Evolutionary conservation across 2,888 invertebrate genomes (phyloP).

Genomic region (Ochropleura leucogaster): DNA sequence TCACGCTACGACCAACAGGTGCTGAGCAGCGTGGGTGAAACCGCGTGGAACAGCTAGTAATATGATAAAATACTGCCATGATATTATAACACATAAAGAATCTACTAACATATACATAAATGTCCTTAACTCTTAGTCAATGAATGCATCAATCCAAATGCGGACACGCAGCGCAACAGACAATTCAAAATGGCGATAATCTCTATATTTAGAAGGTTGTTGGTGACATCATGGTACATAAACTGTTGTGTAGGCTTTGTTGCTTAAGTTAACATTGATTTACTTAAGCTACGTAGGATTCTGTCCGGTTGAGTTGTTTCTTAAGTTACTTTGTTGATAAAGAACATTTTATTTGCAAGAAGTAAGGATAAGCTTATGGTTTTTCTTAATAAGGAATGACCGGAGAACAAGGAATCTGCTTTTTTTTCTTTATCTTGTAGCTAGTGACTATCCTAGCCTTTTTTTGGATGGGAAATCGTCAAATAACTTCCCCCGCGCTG

Average conservation of each 20-base stretch:
- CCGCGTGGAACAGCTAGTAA: no score
- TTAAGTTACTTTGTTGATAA: not conserved
- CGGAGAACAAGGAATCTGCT: not conserved
- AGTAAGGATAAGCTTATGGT: not conserved
- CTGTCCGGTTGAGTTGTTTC: constrained; percentile 3
- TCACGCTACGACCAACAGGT: no score
- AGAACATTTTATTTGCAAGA: not conserved
- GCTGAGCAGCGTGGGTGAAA: no score
- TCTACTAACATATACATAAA: not conserved
- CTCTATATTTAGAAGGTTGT: constrained; percentile 47
- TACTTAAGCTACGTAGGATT: constrained; percentile 8
- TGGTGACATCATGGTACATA: constrained; percentile 56
- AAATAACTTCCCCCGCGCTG: no score
- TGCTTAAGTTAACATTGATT: constrained; percentile 29
- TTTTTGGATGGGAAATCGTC: no score
- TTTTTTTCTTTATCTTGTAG: no score
- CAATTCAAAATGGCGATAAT: constrained; percentile 50
- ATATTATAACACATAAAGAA: not conserved
- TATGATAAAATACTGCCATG: not conserved
- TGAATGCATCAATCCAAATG: constrained; percentile 38
- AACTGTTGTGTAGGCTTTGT: constrained; percentile 46
- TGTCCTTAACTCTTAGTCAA: constrained; percentile 9
- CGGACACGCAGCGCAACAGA: constrained; percentile 2
- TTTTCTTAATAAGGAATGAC: not conserved
- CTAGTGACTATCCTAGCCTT: no score